A percentile compares a stretch with the other conserved stretches of the same genome.
Conservation (phyloP, 2,113 vertebrate genomes). For the Urocolius indicus region DNA sequence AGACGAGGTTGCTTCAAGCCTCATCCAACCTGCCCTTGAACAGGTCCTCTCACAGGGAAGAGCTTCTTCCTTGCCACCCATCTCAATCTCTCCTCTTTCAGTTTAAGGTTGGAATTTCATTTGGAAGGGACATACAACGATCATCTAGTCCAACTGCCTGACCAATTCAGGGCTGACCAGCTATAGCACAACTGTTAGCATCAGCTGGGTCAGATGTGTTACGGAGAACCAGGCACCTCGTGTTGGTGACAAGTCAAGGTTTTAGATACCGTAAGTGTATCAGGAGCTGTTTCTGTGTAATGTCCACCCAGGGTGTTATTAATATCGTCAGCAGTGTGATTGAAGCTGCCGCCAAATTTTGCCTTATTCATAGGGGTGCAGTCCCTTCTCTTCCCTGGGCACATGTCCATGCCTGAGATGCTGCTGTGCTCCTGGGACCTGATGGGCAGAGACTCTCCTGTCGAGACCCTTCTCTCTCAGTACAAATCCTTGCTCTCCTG, state of each 20-base stretch:
- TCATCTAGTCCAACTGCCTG: background rate
- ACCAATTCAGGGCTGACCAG: background rate
- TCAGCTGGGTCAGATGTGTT: accelerated
- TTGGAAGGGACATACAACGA: background rate
- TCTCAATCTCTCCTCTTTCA: no score
- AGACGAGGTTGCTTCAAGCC: no score
- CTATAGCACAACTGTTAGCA: background rate
- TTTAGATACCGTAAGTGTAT: accelerated
- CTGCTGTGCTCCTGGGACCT: accelerated
- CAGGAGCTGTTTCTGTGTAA: background rate
- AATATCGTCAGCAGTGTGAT: accelerated
- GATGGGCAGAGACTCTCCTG: background rate
- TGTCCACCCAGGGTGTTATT: background rate
- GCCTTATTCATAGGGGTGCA: accelerated
- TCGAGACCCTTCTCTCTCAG: background rate
- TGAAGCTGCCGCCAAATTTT: background rate
- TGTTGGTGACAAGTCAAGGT: background rate
- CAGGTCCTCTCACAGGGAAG: no score
- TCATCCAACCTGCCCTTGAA: no score
- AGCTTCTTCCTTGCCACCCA: no score
- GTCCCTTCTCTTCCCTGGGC: background rate
- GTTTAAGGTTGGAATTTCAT: background rate
- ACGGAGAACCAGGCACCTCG: background rate
- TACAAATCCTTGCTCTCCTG: background rate
- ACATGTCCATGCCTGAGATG: accelerated